These are phyloP conservation scores for Drosophila melanica DNA, from an alignment of 1,140 invertebrate genomes.

Conservation along the genomic window DNA sequence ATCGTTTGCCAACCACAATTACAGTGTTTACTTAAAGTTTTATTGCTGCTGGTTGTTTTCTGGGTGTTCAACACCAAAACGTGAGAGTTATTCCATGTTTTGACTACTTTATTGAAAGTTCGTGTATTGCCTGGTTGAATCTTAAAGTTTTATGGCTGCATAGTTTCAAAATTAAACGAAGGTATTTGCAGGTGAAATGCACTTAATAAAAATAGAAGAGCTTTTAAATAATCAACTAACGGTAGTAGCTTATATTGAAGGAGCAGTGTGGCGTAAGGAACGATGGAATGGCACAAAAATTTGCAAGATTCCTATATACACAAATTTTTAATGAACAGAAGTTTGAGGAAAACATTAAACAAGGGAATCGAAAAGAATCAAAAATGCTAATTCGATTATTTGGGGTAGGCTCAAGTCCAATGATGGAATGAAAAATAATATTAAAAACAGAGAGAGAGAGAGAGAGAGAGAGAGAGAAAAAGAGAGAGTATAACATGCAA, in stretches of 20 bases:
- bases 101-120: conserved; percentile 15
- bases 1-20: conserved; percentile 52
- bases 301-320: no score
- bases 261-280: no score
- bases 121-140: not conserved
- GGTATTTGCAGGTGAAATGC: not conserved
- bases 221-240: not conserved
- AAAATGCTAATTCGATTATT: no score
- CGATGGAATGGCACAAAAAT: not conserved
- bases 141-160: conserved; percentile 10
- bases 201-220: not conserved
- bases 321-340: no score
- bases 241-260: not conserved
- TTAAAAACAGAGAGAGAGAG: no score
- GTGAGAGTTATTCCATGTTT: conserved; percentile 17
- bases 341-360: no score
- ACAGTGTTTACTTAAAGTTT: conserved; percentile 52
- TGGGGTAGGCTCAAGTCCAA: not conserved
- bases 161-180: not conserved
- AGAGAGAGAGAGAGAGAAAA: no score
- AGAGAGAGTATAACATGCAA: no score
- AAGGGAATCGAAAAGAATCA: no score
- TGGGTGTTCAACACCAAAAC: conserved; percentile 11
- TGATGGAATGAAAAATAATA: not conserved
- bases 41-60: conserved; percentile 19